Evolutionary conservation across 2,797 vertebrate genomes (phyloP).

Genomic region (Mustela erminea): DNA sequence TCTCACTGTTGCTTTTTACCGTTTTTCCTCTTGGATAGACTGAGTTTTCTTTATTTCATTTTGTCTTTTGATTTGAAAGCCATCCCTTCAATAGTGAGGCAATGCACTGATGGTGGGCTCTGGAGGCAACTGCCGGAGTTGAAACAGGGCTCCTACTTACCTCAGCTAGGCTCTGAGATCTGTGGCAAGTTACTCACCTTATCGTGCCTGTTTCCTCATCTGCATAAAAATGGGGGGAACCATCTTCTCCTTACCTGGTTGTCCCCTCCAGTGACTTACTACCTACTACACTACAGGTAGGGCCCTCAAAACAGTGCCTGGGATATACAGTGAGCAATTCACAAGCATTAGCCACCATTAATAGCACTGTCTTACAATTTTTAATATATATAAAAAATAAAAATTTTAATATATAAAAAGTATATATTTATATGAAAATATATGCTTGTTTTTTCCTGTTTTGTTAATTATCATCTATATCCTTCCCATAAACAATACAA

Average conservation of each 20-base stretch:
- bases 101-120: neutral
- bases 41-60: constrained; percentile 1
- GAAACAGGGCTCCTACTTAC: neutral
- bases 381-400: neutral
- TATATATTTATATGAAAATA: neutral
- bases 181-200: neutral
- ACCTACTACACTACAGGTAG: neutral
- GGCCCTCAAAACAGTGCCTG: neutral
- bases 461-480: neutral
- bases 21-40: neutral
- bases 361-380: neutral
- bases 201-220: neutral
- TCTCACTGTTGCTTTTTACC: neutral
- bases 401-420: neutral
- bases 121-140: neutral
- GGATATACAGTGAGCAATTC: neutral
- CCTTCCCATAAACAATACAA: neutral
- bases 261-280: neutral
- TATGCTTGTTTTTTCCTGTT: neutral
- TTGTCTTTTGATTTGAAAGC: neutral
- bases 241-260: neutral
- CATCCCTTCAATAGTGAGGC: neutral
- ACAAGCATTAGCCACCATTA: neutral
- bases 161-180: neutral
- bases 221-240: neutral